Evolutionary conservation across 2,797 vertebrate species (phyloP).

Genomic region (Phoebastria nigripes): DNA sequence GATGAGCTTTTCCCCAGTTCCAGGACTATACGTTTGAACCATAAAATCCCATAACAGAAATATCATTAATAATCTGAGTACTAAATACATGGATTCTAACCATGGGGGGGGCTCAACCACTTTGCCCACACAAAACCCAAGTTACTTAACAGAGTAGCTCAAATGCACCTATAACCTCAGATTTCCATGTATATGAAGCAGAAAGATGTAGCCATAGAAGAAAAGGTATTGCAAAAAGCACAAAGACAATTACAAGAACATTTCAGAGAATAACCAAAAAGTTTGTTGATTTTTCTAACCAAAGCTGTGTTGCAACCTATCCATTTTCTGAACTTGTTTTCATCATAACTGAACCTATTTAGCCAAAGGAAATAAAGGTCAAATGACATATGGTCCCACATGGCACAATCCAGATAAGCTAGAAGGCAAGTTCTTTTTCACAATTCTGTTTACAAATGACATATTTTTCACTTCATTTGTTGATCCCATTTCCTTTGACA

Average conservation of each 20-base stretch:
- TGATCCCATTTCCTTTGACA: background rate
- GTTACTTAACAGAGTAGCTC: background rate
- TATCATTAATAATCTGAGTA: background rate
- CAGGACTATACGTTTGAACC: background rate
- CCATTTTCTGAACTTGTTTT: background rate
- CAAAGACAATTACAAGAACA: background rate
- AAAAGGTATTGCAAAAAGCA: background rate
- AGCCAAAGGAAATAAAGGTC: conserved; percentile 6
- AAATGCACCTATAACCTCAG: background rate
- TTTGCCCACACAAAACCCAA: background rate
- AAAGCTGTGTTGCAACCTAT: background rate
- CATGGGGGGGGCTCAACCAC: accelerated
- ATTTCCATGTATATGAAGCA: background rate
- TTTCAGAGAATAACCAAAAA: background rate
- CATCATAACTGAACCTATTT: background rate
- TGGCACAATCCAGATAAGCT: background rate
- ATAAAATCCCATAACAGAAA: background rate
- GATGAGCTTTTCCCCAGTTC: background rate
- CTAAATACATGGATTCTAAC: background rate
- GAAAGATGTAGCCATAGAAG: background rate
- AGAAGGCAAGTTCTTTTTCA: background rate
- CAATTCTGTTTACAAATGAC: background rate
- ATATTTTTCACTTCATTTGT: background rate
- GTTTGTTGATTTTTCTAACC: background rate
- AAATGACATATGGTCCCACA: conserved; percentile 11